Evolutionary conservation across 2,888 invertebrate species (phyloP), one percentile per base, ranked within the genome.

Genomic region (Listrodromus nycthemerus): DNA sequence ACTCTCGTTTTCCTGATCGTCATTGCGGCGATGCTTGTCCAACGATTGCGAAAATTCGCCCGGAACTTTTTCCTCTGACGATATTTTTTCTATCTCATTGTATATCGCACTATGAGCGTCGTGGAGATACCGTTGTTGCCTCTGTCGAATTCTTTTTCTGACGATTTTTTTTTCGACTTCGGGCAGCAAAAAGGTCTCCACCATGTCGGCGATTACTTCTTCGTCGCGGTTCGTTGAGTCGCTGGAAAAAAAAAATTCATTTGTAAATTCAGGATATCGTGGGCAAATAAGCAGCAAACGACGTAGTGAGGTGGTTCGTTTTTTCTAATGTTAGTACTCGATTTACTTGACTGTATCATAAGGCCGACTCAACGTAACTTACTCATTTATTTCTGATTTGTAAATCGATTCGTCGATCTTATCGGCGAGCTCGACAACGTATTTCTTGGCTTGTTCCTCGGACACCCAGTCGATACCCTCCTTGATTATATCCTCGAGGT

Each of bases 401-500:
- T 95, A 94, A 71, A 95, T 74, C 7, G 74, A 94, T 82, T 93
- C 91, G 86, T 96, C 96, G 48, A 96, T 94, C 87, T 94, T 94
- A 7, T 93, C 93, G 0, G 96, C 95, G 65, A 95, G 86, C 5
- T 93, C 90, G n/a, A 94, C 90, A 19, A 96, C 94, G 82, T 95
- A 95, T 3, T 92, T 88, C 13, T 94, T 92, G 0, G 96, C 95
- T 84, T 95, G 94, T 24, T 94, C 92, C 19, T 95, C 94, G 0
- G 96, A 95, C 1, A 94, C 94, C 84, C 94, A 94, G 27, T 95
- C 94, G 84, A 96, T 94, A 16, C 96, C 95, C 80, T 95, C 95
- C 5, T 95, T 93, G 13, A 96, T 94, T 8, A 96, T 94, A 85
- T 95, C 95, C 87, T 95, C 94, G 55, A 97, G 93, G 90, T 96